Percentiles rank a stretch among this genome's conserved stretches.
Evolutionary conservation across 2,888 invertebrate genomes (phyloP).

Genomic region (Andrena haemorrhoa): DNA sequence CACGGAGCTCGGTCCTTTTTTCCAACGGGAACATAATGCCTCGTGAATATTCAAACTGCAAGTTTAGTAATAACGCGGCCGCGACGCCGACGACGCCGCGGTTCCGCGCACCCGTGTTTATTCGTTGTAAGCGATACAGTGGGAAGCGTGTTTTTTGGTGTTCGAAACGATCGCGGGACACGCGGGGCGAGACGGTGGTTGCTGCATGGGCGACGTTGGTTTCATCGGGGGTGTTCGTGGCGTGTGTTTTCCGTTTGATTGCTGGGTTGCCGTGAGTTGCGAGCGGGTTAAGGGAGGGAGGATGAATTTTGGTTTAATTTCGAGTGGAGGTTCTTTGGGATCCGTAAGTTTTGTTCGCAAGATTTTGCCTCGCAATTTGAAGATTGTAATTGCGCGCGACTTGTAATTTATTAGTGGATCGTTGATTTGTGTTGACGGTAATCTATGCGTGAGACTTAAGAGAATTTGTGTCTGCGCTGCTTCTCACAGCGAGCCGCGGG

Average conservation of each 20-base stretch:
- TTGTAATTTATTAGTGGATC: neutral
- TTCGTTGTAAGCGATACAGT: conserved; percentile 28
- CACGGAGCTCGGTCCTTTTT: conserved; percentile 32
- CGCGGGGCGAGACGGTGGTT: conserved; percentile 15
- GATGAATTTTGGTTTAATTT: too few species aligned
- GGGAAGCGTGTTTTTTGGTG: conserved; percentile 10
- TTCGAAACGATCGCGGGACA: conserved; percentile 22
- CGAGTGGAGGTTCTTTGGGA: too few species aligned
- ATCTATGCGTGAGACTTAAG: neutral
- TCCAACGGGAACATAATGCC: conserved; percentile 58
- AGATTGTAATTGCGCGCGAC: neutral
- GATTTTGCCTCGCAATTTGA: neutral
- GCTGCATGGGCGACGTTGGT: neutral
- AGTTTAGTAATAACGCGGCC: conserved; percentile 55
- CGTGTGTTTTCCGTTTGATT: neutral
- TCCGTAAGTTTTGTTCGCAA: too few species aligned
- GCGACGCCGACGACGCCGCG: conserved; percentile 24
- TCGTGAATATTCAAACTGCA: conserved; percentile 64
- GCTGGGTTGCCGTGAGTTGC: neutral
- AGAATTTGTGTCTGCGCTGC: conserved; percentile 10
- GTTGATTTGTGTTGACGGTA: neutral
- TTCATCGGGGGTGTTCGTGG: neutral
- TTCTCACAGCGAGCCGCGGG: conserved; percentile 1
- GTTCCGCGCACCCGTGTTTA: conserved; percentile 8
- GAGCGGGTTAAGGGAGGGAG: too few species aligned